These are phyloP conservation scores for Erannis defoliaria DNA, from an alignment of 2,888 invertebrate species.

Conservation along the genomic window DNA sequence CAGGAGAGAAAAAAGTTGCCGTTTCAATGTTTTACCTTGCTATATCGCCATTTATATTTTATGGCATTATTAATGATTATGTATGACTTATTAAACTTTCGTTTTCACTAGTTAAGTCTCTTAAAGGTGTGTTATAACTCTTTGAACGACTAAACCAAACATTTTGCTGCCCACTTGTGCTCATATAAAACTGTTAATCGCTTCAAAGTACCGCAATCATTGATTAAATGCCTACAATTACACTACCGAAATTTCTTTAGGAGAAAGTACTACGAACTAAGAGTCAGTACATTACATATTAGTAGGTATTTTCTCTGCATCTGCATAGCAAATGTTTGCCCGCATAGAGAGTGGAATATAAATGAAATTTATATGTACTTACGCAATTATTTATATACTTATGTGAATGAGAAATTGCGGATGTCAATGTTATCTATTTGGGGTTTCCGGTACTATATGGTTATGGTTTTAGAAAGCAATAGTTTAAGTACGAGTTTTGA, in stretches of 20 bases:
- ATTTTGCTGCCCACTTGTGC: slow-evolving; percentile 5
- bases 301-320: slow-evolving; percentile 55
- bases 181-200: slow-evolving; percentile 9
- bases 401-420: slow-evolving; percentile 19
- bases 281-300: slow-evolving; percentile 43
- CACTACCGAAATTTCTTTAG: slow-evolving; percentile 48
- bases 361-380: slow-evolving; percentile 43
- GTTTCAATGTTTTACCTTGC: no score
- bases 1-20: no score
- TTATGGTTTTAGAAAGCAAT: neutral
- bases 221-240: slow-evolving; percentile 56
- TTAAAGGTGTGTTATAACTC: slow-evolving; percentile 22
- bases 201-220: slow-evolving; percentile 47
- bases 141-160: slow-evolving; percentile 14
- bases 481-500: neutral
- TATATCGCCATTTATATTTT: neutral
- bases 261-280: slow-evolving; percentile 55
- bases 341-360: slow-evolving; percentile 56
- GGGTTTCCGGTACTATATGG: slow-evolving; percentile 10
- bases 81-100: slow-evolving; percentile 19
- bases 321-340: slow-evolving; percentile 53
- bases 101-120: slow-evolving; percentile 6
- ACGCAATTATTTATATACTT: slow-evolving; percentile 38
- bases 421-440: slow-evolving; percentile 8
- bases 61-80: neutral